Percentiles rank a stretch among this genome's conserved stretches.
phyloP scores from a whole-genome alignment of 2,797 vertebrate genomes.

The Pelodytes ibericus region DNA sequence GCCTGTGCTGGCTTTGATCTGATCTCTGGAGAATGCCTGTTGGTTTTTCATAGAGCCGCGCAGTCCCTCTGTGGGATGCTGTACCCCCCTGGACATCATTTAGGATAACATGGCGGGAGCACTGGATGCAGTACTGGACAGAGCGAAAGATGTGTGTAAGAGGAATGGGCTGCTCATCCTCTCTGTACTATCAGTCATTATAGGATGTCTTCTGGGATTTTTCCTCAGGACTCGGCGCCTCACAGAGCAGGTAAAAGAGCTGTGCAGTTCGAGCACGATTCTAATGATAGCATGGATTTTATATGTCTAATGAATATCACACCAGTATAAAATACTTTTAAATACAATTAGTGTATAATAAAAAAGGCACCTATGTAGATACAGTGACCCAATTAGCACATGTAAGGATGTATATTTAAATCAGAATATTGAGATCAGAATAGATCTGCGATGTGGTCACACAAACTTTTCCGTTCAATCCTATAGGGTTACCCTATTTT shows the following conservation, averaged over 20 bases:
- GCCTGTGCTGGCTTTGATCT: conserved; percentile 52
- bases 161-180: conserved; percentile 95
- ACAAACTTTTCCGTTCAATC: too few species aligned
- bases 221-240: conserved; percentile 90
- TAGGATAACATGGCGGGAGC: conserved; percentile 81
- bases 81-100: conserved; percentile 59
- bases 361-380: too few species aligned
- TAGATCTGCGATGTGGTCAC: too few species aligned
- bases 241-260: conserved; percentile 85
- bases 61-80: conserved; percentile 75
- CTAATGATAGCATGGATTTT: too few species aligned
- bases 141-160: conserved; percentile 89
- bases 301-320: too few species aligned
- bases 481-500: too few species aligned
- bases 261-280: neutral
- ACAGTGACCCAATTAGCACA: too few species aligned
- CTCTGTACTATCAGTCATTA: conserved; percentile 91
- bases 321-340: too few species aligned
- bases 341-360: too few species aligned
- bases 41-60: conserved; percentile 66
- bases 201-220: conserved; percentile 95
- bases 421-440: too few species aligned
- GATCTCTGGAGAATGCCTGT: conserved; percentile 61
- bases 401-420: too few species aligned
- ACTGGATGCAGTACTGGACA: conserved; percentile 81